These are phyloP conservation scores for Sussaba pulchella DNA, from an alignment of 2,888 invertebrate species.

Conservation along the genomic window DNA sequence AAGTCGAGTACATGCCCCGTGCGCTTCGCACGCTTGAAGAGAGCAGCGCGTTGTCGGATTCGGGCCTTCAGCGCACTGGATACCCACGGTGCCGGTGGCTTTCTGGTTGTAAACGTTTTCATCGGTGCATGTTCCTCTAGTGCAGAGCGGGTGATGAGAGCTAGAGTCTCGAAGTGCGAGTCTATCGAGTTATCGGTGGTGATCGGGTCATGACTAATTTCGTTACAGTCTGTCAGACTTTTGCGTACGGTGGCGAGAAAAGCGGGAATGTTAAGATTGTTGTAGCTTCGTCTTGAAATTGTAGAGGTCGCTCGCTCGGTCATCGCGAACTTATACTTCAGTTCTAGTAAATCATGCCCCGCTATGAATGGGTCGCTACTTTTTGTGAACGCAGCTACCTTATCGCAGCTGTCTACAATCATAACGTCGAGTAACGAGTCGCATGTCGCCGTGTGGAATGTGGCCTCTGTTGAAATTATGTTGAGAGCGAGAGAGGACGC, in stretches of 20 bases:
- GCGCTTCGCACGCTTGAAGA: background rate
- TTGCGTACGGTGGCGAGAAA: background rate
- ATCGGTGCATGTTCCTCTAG: background rate
- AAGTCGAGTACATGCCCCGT: background rate
- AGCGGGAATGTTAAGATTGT: background rate
- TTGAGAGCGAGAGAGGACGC: background rate
- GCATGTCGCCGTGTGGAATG: slow-evolving; percentile 10
- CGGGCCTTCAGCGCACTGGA: background rate
- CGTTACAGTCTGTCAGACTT: background rate
- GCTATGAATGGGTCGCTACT: slow-evolving; percentile 13
- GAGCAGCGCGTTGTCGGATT: background rate
- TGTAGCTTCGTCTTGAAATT: background rate
- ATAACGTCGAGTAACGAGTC: slow-evolving; percentile 26
- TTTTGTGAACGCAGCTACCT: background rate
- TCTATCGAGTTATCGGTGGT: background rate
- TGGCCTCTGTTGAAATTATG: background rate
- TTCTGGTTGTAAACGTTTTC: background rate
- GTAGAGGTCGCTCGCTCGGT: background rate
- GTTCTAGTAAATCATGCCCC: background rate
- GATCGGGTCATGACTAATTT: background rate
- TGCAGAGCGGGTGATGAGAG: background rate
- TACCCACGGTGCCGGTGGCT: background rate
- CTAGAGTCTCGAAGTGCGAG: background rate
- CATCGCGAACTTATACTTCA: background rate
- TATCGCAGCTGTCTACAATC: slow-evolving; percentile 3